Conservation (phyloP, 2,797 vertebrate species). For the Myotis myotis region DNA sequence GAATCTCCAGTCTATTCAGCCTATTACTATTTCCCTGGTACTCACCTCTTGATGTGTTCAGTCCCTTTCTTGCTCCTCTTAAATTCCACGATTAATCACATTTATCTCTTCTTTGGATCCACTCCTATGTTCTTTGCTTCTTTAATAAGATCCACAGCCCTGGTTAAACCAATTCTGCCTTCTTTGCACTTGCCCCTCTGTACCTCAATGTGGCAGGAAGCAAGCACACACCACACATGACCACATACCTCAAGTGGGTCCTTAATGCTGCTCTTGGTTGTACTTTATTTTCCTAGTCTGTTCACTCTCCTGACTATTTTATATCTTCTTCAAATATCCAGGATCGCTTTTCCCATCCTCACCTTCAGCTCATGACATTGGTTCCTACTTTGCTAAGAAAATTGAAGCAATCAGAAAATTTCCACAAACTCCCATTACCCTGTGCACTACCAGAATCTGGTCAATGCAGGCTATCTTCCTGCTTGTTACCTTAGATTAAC, state of each 20-base stretch:
- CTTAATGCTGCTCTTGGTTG: background rate
- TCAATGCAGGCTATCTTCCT: background rate
- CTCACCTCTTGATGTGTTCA: background rate
- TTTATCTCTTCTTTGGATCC: background rate
- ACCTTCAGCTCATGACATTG: constrained; percentile 1
- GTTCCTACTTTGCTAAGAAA: constrained; percentile 20
- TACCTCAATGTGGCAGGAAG: background rate
- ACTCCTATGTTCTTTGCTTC: background rate
- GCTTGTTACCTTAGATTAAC: background rate
- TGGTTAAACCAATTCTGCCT: background rate
- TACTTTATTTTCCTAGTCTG: background rate
- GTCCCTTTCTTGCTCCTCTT: background rate
- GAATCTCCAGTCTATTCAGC: background rate
- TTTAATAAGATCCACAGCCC: background rate
- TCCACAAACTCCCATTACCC: background rate
- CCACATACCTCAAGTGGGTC: background rate
- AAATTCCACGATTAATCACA: background rate
- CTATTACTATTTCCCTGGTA: background rate
- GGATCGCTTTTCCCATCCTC: background rate
- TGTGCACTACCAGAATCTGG: background rate
- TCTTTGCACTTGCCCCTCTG: background rate
- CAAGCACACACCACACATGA: background rate
- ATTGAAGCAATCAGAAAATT: background rate
- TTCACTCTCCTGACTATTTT: background rate
- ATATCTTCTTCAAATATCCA: background rate